These are phyloP conservation scores for Argyrosomus regius DNA, from an alignment of 2,797 vertebrate species.

Conservation along the genomic window DNA sequence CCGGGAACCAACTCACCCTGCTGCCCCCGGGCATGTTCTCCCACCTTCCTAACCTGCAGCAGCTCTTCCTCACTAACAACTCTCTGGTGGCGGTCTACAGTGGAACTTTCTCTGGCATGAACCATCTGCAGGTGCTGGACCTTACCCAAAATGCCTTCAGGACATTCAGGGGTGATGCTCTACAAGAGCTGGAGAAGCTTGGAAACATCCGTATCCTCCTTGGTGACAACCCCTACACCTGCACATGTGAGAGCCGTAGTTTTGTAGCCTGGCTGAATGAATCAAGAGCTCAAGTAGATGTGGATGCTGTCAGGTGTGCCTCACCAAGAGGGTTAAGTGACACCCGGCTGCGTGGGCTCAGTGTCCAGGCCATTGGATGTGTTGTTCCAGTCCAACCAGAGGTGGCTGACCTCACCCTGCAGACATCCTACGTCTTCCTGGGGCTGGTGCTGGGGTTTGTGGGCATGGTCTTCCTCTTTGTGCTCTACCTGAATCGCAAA, in stretches of 20 bases:
- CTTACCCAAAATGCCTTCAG: constrained; percentile 80
- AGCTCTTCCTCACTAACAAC: constrained; percentile 80
- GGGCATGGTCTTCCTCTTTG: constrained; percentile 88
- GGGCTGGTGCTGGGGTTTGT: constrained; percentile 87
- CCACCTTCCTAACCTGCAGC: constrained; percentile 77
- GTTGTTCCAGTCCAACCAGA: constrained; percentile 63
- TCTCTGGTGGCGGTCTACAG: constrained; percentile 81
- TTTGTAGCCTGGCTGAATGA: constrained; percentile 84
- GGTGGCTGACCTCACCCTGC: constrained; percentile 75
- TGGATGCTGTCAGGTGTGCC: constrained; percentile 77
- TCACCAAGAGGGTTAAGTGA: constrained; percentile 71
- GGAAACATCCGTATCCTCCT: constrained; percentile 67
- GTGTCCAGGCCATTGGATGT: constrained; percentile 73
- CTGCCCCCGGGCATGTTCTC: constrained; percentile 84
- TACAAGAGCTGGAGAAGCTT: constrained; percentile 75
- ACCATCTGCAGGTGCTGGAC: constrained; percentile 80
- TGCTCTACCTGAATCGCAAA: constrained; percentile 87
- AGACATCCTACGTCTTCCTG: constrained; percentile 87
- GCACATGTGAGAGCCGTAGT: constrained; percentile 80
- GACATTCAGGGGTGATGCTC: constrained; percentile 66
- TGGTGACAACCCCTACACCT: constrained; percentile 82
- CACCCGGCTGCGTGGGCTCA: constrained; percentile 65
- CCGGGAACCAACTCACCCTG: constrained; percentile 81
- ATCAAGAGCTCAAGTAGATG: constrained; percentile 75
- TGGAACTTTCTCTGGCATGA: constrained; percentile 82